Evolutionary conservation across 2,113 vertebrate genomes (phyloP), one percentile per base, ranked within the genome.

Genomic region (Diglossa brunneiventris): DNA sequence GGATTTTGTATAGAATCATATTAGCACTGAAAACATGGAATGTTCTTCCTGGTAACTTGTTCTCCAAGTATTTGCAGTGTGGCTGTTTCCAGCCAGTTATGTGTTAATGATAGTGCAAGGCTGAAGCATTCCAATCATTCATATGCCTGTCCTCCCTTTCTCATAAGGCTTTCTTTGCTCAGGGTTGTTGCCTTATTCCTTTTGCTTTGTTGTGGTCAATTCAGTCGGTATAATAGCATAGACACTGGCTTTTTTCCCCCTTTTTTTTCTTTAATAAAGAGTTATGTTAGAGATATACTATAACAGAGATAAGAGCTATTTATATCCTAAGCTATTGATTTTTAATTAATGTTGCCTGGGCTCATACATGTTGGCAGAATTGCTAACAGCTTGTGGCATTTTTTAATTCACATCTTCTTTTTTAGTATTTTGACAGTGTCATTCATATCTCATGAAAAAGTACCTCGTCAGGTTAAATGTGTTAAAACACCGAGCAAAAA

Each of bases 351-450:
- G 95, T 98, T 98, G 97, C 97, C 96, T 97, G 88, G 96, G 97
- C 96, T 98, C 92, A 95, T 81, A 39, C 95, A 94, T 97, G 96
- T 97, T 97, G 97, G 97, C 98, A 98, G 98, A 98, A 98, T 98
- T 97, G 97, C 96, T 98, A 98, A 98, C 98, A 98, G 98, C 98
- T 98, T 98, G 98, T 97, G 97, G 97, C 96, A 98, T 98, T 98
- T 98, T 98, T 97, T 95, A 91, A 98, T 97, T 97, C 97, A 95
- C 94, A 93, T 97, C 97, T 97, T 98, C 95, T 97, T 98, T 97
- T 97, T 98, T 97, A 90, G 94, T 98, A 97, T 98, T 98, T 98
- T 98, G 97, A 98, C 98, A 98, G 86, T 97, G 98, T 98, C 98
- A 98, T 98, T 98, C 98, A 97, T 98, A 97, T 98, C 96, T 98